Conservation (phyloP, 2,888 invertebrate species). For the Polymixis lichenea region DNA sequence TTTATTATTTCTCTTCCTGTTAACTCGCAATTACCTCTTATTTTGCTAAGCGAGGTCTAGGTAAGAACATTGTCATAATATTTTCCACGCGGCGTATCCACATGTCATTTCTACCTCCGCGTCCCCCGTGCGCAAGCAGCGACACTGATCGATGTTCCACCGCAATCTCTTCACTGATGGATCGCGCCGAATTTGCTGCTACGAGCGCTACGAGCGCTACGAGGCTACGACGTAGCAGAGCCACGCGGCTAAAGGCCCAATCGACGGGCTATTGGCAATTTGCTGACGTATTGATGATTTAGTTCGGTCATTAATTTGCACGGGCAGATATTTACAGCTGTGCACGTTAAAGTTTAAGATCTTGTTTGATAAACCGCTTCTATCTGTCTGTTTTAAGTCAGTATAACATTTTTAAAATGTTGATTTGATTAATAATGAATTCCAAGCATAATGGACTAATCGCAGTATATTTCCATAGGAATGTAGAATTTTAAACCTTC, state of each 20-base stretch:
- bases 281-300: slow-evolving; percentile 60
- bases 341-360: slow-evolving; percentile 18
- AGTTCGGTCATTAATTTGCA: slow-evolving; percentile 44
- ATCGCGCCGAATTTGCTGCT: slow-evolving; percentile 59
- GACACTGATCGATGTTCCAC: slow-evolving; percentile 71
- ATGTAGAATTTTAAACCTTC: not conserved
- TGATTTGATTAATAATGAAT: slow-evolving; percentile 1
- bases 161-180: slow-evolving; percentile 69
- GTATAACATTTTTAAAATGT: not conserved
- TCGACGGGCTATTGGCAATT: slow-evolving; percentile 33
- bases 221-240: slow-evolving; percentile 47
- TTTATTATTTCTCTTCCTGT: not conserved
- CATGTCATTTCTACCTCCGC: slow-evolving; percentile 16
- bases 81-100: slow-evolving; percentile 10
- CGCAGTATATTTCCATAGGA: not conserved
- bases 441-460: not conserved
- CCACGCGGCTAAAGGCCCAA: slow-evolving; percentile 51
- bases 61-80: not conserved
- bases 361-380: not conserved
- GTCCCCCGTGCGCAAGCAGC: slow-evolving; percentile 41
- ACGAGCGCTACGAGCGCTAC: slow-evolving; percentile 36
- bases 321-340: slow-evolving; percentile 23
- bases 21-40: not conserved
- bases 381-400: not conserved
- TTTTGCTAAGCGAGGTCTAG: not conserved